phyloP scores from a whole-genome alignment of 2,888 invertebrate genomes.

The Tiliacea citrago region DNA sequence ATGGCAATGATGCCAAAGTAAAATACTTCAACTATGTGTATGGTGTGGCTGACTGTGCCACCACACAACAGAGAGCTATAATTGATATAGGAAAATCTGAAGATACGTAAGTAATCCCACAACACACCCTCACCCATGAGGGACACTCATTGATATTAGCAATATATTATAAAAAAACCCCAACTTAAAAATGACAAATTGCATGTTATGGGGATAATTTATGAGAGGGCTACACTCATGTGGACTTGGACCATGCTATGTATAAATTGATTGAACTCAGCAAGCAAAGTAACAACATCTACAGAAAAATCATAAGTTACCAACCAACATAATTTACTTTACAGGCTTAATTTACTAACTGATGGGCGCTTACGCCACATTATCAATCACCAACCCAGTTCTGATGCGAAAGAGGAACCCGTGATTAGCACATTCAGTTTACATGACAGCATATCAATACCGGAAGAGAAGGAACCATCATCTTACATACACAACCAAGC shows the following conservation, averaged over 20 bases:
- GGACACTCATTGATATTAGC: background rate
- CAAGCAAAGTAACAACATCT: background rate
- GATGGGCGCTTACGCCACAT: conserved; percentile 94
- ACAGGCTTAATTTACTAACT: conserved; percentile 92
- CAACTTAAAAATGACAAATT: background rate
- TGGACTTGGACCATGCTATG: background rate
- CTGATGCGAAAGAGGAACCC: conserved; percentile 83
- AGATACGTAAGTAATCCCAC: conserved; percentile 86
- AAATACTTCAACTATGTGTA: conserved; percentile 90
- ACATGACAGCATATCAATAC: conserved; percentile 82
- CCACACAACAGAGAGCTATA: conserved; percentile 93
- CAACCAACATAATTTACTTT: conserved; percentile 3
- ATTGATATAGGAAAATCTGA: conserved; percentile 91
- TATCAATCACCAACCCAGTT: conserved; percentile 90
- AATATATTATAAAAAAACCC: background rate
- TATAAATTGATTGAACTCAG: background rate
- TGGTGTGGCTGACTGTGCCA: conserved; percentile 93
- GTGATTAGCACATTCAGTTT: conserved; percentile 75
- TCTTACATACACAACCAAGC: conserved; percentile 94
- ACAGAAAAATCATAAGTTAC: background rate
- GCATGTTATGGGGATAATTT: background rate
- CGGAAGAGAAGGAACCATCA: conserved; percentile 88
- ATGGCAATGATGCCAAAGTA: conserved; percentile 90
- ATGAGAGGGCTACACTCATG: background rate
- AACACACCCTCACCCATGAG: background rate